phyloP scores from a whole-genome alignment of 92 coral and sea anemone genomes.

The Ricordea florida region DNA sequence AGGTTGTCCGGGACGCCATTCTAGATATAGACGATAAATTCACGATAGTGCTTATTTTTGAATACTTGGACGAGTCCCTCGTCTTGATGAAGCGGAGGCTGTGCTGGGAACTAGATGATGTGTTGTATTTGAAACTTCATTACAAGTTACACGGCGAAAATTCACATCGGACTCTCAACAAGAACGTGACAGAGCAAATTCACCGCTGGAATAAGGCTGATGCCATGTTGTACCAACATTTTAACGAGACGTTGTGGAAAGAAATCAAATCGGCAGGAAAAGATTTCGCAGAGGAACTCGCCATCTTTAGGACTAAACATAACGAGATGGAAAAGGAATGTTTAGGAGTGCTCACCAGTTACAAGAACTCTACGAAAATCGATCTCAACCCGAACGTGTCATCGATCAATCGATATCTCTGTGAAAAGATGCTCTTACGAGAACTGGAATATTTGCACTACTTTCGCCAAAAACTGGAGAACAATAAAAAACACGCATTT shows the following conservation, averaged over 20 bases:
- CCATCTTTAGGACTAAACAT: slow-evolving; percentile 59
- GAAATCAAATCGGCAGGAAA: slow-evolving; percentile 61
- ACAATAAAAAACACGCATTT: neutral
- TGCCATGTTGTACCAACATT: slow-evolving; percentile 73
- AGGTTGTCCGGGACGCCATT: slow-evolving; percentile 80
- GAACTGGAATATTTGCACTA: slow-evolving; percentile 78
- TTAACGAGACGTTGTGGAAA: slow-evolving; percentile 87
- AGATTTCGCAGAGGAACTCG: slow-evolving; percentile 64
- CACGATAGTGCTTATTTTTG: slow-evolving; percentile 76
- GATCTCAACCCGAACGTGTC: slow-evolving; percentile 43
- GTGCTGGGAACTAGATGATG: slow-evolving; percentile 95
- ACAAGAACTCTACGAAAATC: neutral
- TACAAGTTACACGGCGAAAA: slow-evolving; percentile 32
- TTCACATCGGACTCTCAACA: neutral
- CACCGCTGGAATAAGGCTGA: slow-evolving; percentile 92
- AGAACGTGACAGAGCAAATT: slow-evolving; percentile 32
- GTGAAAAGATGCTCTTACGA: slow-evolving; percentile 74
- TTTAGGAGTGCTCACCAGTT: neutral
- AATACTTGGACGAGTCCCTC: slow-evolving; percentile 90
- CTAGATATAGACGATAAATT: slow-evolving; percentile 79
- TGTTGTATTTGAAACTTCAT: slow-evolving; percentile 73
- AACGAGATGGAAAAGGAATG: slow-evolving; percentile 74
- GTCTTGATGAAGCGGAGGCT: slow-evolving; percentile 85
- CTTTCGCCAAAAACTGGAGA: slow-evolving; percentile 71
- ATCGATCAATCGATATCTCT: slow-evolving; percentile 63